Evolutionary conservation across 2,888 invertebrate genomes (phyloP).

Genomic region (Scaptomyza reducta): DNA sequence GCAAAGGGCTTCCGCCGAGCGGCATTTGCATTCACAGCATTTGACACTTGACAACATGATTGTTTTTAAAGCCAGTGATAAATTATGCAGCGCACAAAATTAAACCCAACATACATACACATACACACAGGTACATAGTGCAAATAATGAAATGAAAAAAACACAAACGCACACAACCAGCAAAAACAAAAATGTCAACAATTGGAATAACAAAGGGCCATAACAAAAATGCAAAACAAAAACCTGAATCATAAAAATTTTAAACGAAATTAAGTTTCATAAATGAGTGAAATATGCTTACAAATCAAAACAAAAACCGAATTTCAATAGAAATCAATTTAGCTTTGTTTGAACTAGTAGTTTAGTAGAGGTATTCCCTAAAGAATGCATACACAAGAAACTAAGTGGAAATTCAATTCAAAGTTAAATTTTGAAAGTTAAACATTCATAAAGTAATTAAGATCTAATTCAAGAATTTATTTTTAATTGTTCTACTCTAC

Average conservation of each 20-base stretch:
- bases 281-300: slow-evolving; percentile 2
- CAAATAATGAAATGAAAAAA: slow-evolving; percentile 27
- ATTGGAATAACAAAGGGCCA: background rate
- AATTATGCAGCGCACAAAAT: slow-evolving; percentile 68
- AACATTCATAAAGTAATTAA: slow-evolving; percentile 74
- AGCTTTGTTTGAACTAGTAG: too few relatives aligned
- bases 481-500: slow-evolving; percentile 15
- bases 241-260: slow-evolving; percentile 1
- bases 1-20: slow-evolving; percentile 8
- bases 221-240: slow-evolving; percentile 1
- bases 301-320: background rate
- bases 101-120: slow-evolving; percentile 33
- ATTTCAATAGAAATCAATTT: background rate
- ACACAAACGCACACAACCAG: slow-evolving; percentile 15
- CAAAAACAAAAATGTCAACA: slow-evolving; percentile 14
- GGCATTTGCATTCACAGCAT: slow-evolving; percentile 53
- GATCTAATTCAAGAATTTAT: slow-evolving; percentile 43
- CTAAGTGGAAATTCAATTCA: background rate
- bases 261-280: slow-evolving; percentile 4
- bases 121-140: slow-evolving; percentile 12
- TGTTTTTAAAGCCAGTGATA: slow-evolving; percentile 75
- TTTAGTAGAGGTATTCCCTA: background rate
- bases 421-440: slow-evolving; percentile 26
- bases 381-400: background rate
- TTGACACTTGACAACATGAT: slow-evolving; percentile 80